These are phyloP conservation scores for Tenthredo scrophulariae DNA, from an alignment of 2,888 invertebrate species.

Conservation along the genomic window DNA sequence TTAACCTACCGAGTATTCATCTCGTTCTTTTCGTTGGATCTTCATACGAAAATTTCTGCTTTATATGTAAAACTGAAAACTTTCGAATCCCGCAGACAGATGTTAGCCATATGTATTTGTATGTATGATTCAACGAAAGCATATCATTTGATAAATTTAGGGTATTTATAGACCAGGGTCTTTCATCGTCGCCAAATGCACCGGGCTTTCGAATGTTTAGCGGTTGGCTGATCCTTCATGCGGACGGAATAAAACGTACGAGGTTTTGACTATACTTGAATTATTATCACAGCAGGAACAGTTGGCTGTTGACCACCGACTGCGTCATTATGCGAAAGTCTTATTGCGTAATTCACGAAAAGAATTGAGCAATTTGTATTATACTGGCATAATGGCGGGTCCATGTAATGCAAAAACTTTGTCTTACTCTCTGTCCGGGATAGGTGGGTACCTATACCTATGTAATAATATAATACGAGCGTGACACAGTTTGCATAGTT, in stretches of 20 bases:
- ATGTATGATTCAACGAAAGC: background rate
- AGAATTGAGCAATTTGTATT: slow-evolving; percentile 68
- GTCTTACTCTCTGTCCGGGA: slow-evolving; percentile 61
- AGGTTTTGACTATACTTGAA: slow-evolving; percentile 50
- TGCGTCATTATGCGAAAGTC: slow-evolving; percentile 71
- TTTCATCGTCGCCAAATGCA: background rate
- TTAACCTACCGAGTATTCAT: background rate
- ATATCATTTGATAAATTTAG: slow-evolving; percentile 14
- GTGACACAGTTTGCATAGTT: slow-evolving; percentile 37
- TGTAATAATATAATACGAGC: background rate
- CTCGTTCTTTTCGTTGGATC: background rate
- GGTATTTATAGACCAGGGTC: background rate
- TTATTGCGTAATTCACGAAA: slow-evolving; percentile 61
- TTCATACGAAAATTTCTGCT: background rate
- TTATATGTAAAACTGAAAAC: background rate
- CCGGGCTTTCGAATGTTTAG: slow-evolving; percentile 1
- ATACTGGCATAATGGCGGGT: slow-evolving; percentile 66
- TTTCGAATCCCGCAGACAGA: background rate
- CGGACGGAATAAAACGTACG: background rate
- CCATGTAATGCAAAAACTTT: slow-evolving; percentile 20
- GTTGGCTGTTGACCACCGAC: slow-evolving; percentile 74
- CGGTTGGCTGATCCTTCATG: background rate
- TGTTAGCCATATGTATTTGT: background rate
- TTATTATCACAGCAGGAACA: slow-evolving; percentile 71
- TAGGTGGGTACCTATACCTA: slow-evolving; percentile 20